A percentile compares a stretch with the other conserved stretches of the same genome.
Evolutionary conservation across 1,140 invertebrate genomes (phyloP).

Genomic region (Steinernema khuongi): DNA sequence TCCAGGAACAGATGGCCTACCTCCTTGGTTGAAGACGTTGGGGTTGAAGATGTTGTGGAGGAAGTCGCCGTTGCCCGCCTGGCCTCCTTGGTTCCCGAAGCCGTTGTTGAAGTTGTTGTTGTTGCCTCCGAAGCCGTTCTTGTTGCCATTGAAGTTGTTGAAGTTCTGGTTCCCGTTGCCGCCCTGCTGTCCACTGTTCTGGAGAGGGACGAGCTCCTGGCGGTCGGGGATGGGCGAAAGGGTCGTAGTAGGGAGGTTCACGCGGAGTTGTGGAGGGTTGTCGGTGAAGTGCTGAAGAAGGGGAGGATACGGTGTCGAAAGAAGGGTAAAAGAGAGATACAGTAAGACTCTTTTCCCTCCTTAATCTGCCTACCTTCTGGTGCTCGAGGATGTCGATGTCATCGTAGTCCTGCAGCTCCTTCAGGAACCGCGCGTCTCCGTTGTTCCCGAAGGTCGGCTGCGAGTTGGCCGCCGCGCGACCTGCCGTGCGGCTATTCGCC

Average conservation of each 20-base stretch:
- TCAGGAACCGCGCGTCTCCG: neutral
- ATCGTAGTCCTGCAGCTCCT: neutral
- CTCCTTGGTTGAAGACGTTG: neutral
- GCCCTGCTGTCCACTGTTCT: neutral
- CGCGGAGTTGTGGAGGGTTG: neutral
- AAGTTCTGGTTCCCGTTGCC: neutral
- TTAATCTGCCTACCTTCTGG: neutral
- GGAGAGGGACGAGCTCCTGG: neutral
- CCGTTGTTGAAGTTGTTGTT: neutral
- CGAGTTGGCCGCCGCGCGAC: neutral
- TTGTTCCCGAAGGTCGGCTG: neutral
- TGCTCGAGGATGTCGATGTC: neutral
- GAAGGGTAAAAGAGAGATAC: neutral
- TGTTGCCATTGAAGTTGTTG: neutral
- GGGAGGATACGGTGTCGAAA: too few species aligned
- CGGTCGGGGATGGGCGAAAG: neutral
- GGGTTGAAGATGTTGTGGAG: constrained; percentile 4
- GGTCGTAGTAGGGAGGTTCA: neutral
- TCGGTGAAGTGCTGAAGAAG: constrained; percentile 7
- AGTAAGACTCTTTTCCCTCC: neutral
- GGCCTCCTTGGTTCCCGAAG: neutral
- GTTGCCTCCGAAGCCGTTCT: neutral
- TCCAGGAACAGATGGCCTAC: neutral
- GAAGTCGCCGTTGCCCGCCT: neutral
- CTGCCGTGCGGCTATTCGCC: neutral